A percentile compares a stretch with the other conserved stretches of the same genome.
These are phyloP conservation scores for Anolis sagrei DNA, from an alignment of 2,113 vertebrate species.

Conservation along the genomic window DNA sequence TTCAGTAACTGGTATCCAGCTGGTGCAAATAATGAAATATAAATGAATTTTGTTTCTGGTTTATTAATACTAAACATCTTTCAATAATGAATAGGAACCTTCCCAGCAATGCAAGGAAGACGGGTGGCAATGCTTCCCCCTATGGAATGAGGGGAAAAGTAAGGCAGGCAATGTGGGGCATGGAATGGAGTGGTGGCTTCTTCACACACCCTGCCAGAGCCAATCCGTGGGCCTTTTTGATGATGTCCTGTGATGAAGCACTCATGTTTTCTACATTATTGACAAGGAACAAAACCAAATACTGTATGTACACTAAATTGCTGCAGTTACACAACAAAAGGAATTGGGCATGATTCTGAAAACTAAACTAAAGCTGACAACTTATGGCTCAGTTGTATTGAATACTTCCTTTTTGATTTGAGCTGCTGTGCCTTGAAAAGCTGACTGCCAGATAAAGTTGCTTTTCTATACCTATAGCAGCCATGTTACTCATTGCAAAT, in stretches of 20 bases:
- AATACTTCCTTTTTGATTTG: too few species aligned
- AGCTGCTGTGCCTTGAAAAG: too few species aligned
- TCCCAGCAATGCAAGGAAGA: too few species aligned
- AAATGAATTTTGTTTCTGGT: not conserved
- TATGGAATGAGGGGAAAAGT: too few species aligned
- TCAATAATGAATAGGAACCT: not conserved
- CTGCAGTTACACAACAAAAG: not conserved
- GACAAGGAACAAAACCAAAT: not conserved
- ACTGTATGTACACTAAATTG: not conserved
- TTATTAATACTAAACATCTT: not conserved
- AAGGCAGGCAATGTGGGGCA: too few species aligned
- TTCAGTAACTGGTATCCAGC: not conserved
- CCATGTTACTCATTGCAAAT: too few species aligned
- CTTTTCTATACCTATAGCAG: too few species aligned
- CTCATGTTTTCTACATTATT: not conserved
- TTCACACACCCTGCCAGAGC: too few species aligned
- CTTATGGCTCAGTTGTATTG: not conserved
- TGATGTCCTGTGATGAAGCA: not conserved
- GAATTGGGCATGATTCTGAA: not conserved
- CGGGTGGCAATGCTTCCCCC: too few species aligned
- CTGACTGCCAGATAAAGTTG: too few species aligned
- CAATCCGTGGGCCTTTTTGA: too few species aligned
- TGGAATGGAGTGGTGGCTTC: too few species aligned
- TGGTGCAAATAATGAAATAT: not conserved
- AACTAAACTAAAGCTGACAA: not conserved